Percentiles rank a stretch among this genome's conserved stretches.
Evolutionary conservation across 2,113 vertebrate species (phyloP).

Genomic region (Tychaedon coryphoeus): DNA sequence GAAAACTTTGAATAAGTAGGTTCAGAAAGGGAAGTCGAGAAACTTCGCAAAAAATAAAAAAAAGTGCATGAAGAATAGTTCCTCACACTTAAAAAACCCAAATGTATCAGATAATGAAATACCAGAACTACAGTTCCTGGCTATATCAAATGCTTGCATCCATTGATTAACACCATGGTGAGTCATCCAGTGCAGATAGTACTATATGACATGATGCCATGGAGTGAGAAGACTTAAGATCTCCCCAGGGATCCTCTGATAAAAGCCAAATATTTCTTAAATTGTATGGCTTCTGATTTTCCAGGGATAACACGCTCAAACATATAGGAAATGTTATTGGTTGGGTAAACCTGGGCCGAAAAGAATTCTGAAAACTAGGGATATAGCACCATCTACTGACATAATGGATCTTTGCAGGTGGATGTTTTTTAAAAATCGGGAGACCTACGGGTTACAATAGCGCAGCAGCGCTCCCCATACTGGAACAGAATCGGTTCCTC

Average conservation of each 20-base stretch:
- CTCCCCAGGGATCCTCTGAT: neutral
- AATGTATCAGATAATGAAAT: neutral
- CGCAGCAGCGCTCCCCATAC: neutral
- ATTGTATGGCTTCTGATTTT: neutral
- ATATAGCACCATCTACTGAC: constrained; percentile 61
- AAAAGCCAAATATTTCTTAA: neutral
- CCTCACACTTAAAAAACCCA: neutral
- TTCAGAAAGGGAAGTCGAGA: neutral
- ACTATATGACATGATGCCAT: neutral
- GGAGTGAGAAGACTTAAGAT: neutral
- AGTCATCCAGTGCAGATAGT: neutral
- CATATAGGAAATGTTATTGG: neutral
- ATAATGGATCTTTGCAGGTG: neutral
- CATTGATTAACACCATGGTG: neutral
- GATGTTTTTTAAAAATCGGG: neutral
- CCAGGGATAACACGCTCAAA: neutral
- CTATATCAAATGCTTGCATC: neutral
- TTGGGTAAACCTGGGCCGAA: neutral
- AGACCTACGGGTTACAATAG: rapidly evolving
- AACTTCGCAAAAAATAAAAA: neutral
- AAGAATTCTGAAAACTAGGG: neutral
- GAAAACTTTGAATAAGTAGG: neutral
- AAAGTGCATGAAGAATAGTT: neutral
- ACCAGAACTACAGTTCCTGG: neutral
- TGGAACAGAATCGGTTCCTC: neutral